Evolutionary conservation across 1,140 invertebrate genomes (phyloP), one percentile per base, ranked within the genome.

Genomic region (Heliconius hermathena): DNA sequence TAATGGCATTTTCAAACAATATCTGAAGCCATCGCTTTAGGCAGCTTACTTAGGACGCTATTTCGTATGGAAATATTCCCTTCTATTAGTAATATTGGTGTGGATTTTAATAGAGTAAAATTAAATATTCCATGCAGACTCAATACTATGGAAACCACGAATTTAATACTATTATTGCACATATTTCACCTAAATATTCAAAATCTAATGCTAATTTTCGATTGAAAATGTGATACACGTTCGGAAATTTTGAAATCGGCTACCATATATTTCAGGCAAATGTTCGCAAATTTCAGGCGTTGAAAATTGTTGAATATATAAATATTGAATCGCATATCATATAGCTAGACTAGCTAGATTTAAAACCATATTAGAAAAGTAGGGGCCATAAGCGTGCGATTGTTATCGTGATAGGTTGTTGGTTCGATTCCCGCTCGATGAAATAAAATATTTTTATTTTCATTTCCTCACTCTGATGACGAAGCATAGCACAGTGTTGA

Each of bases 41-140:
- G 73, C 60, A 66, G 49, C 73, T 74, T 74, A 60, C 49, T 74
- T 36, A 36, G 52, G 60, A 76, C 38, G 13, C 66, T 70, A 73
- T 38, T 74, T 36, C 11, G n/a, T 60, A 57, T 75, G 36, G 57
- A 36, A 75, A 75, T 33, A 22, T 20, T 57, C 36, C 38, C 18
- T 57, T 74, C 26, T 74, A 20, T n/a, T 54, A 26, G 20, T 41
- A 60, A 76, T n/a, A 70, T 29, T 1, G 36, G 26, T 76, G 60
- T 22, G 74, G 57, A 18, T 18, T 66, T 66, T 18, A 70, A 74
- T 74, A 6, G 41, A 74, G 3, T n/a, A n/a, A 74, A 74, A 74
- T 74, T 74, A 74, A 74, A 74, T 74, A 60, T 60, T 74, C 54
- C 26, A 60, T 60, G 70, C 33, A 36, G 22, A 11, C 26, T 70